Evolutionary conservation across 1,140 invertebrate genomes (phyloP), one percentile per base, ranked within the genome.

Genomic region (Nasonia longicornis): DNA sequence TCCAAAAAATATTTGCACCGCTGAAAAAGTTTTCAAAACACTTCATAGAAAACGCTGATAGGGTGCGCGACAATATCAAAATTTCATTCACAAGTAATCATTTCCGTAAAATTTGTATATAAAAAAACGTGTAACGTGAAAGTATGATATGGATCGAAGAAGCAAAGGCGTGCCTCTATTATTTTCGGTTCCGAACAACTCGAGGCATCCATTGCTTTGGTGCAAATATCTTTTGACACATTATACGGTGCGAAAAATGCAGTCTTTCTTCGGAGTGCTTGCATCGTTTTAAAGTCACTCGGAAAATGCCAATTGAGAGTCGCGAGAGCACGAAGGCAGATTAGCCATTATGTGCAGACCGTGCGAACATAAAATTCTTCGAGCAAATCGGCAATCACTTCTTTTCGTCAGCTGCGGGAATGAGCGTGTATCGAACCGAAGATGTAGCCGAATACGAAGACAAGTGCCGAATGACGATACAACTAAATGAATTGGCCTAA

Each of bases 101-200:
- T 58, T 58, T 58, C 20, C 52, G 52, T 16, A n/a, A 58, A 58
- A 52, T 52, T 52, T 1, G 52, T 58, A n/a, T 58, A 58, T 4
- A 58, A 58, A 20, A 58, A 58, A 58, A 58, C n/a, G 20, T 58
- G 16, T 3, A 20, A 52, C 4, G 16, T n/a, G 14, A 58, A 20
- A 16, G 14, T 58, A 4, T 58, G 1, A 6, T 2, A 58, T 16
- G 4, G 16, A 58, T 20, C 52, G 20, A 58, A n/a, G 16, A 58
- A 20, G 20, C 52, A 58, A 58, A 29, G 66, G 11, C 11, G 11
- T 14, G 26, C 31, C 29, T 67, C 22, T 7, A 12, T 67, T 26
- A 48, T 80, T 80, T 70, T 74, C 45, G 78, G 78, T 80, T 80
- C 78, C 78, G 78, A 45, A 80, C 78, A 80, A 80, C n/a, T 22